Conservation (phyloP, 2,113 vertebrate genomes). For the Oriolus oriolus region DNA sequence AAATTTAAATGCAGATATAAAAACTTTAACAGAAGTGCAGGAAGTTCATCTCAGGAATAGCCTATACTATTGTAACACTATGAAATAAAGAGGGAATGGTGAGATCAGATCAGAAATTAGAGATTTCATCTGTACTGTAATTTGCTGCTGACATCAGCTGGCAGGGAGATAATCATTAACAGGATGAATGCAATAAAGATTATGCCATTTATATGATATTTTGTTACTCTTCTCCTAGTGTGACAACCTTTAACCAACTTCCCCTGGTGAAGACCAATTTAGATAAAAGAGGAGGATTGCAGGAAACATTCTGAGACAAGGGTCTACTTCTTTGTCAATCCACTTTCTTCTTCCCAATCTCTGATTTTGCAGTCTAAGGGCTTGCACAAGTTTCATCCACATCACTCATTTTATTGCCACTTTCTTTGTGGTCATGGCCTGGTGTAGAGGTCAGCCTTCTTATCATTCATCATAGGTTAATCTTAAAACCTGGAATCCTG, state of each 20-base stretch:
- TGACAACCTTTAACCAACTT: background rate
- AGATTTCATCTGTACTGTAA: background rate
- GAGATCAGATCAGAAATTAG: background rate
- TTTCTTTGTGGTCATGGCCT: background rate
- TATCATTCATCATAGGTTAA: background rate
- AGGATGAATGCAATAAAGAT: background rate
- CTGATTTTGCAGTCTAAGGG: background rate
- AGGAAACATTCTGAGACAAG: background rate
- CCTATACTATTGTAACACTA: background rate
- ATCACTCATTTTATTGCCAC: background rate
- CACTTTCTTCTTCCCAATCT: background rate
- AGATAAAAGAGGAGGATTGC: background rate
- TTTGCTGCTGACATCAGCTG: background rate
- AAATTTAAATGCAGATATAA: background rate
- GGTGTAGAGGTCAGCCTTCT: background rate
- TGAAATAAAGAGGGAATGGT: background rate
- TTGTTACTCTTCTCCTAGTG: background rate
- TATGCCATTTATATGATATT: background rate
- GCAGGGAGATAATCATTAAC: constrained; percentile 28
- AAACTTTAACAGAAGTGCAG: background rate
- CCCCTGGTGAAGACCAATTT: background rate
- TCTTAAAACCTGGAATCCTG: background rate
- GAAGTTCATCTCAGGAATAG: background rate
- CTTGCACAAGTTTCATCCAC: background rate
- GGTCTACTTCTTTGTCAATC: background rate